phyloP scores from a whole-genome alignment of 2,888 invertebrate species.

The Calameuta pallipes region DNA sequence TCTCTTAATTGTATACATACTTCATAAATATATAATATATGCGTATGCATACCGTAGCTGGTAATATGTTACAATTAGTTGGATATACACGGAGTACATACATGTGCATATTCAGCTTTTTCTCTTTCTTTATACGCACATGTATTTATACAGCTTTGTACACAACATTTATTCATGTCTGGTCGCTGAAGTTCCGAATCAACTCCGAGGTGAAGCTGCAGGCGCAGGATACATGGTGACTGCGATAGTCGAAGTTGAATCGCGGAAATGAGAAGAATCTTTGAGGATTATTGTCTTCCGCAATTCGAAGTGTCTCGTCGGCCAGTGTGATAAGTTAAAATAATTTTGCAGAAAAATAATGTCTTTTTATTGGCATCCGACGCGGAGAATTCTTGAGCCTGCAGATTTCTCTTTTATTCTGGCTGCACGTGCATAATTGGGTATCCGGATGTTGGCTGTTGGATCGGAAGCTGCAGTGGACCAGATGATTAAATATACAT shows the following conservation, averaged over 20 bases:
- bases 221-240: background rate
- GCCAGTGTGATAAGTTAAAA: background rate
- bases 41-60: background rate
- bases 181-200: background rate
- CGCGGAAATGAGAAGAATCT: background rate
- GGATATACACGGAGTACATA: background rate
- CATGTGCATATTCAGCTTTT: background rate
- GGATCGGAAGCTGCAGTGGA: background rate
- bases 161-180: background rate
- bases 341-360: background rate
- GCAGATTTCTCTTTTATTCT: background rate
- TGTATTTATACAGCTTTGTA: background rate
- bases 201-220: background rate
- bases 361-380: background rate
- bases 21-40: conserved; percentile 5
- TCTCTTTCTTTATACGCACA: background rate
- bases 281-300: background rate
- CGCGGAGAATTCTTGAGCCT: background rate
- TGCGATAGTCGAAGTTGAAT: background rate
- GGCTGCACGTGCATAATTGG: background rate
- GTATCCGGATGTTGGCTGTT: background rate
- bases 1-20: background rate
- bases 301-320: background rate
- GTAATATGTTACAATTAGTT: background rate
- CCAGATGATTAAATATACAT: conserved; percentile 26